Percentiles rank a stretch among this genome's conserved stretches.
These are phyloP conservation scores for Hemibagrus wyckioides DNA, from an alignment of 2,113 vertebrate genomes.

Conservation along the genomic window DNA sequence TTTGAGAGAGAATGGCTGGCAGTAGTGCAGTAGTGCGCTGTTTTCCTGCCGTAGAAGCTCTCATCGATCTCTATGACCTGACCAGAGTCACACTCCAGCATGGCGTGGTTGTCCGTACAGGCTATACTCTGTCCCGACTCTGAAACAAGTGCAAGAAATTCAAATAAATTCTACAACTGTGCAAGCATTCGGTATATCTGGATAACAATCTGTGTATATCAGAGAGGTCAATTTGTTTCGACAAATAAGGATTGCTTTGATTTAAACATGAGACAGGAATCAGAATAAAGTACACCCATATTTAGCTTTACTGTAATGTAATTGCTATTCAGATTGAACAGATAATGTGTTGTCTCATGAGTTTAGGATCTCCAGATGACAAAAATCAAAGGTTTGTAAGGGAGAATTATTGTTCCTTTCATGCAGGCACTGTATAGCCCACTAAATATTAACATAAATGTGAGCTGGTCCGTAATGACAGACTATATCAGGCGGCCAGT, in stretches of 20 bases:
- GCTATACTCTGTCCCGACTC: conserved; percentile 79
- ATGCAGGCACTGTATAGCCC: no score
- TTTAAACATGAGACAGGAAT: neutral
- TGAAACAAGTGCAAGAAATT: conserved; percentile 54
- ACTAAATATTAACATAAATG: neutral
- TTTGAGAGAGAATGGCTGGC: conserved; percentile 38
- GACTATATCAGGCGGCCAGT: neutral
- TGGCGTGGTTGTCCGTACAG: conserved; percentile 80
- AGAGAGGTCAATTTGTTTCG: neutral
- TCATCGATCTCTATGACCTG: conserved; percentile 83
- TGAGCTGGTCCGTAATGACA: neutral
- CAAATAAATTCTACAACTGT: neutral
- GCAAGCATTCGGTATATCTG: neutral
- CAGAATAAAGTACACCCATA: neutral
- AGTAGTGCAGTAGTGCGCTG: conserved; percentile 79
- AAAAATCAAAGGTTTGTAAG: no score
- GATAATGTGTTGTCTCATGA: neutral
- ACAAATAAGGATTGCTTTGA: neutral
- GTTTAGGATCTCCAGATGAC: no score
- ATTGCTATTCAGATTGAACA: neutral
- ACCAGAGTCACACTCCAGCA: conserved; percentile 85
- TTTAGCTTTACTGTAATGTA: neutral
- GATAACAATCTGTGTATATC: neutral
- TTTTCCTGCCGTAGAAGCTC: conserved; percentile 85
- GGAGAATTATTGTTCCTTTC: no score